Base-by-base conservation (phyloP, 1,140 invertebrate genomes). In the Papilio polytes region DNA sequence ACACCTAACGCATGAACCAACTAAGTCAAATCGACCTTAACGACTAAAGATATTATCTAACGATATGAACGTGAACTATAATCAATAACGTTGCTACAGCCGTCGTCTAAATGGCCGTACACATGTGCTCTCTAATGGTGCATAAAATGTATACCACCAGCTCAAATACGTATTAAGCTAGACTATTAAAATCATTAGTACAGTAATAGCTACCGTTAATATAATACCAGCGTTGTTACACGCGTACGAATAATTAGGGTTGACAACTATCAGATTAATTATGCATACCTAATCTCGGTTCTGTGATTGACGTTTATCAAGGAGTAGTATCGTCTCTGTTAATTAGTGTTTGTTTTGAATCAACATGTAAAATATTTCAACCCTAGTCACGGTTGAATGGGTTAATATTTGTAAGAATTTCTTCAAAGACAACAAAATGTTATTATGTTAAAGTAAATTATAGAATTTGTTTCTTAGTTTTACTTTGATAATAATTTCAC, bases 111-210 rank as follows among this genome's bases (percentile, higher is more conserved):
- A 83, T 74, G 74, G 81, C 74, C 78, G 81, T 63, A 80, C 66
- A 86, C 80, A 82, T 78, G 56, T 66, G 77, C 77, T 63, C 77
- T 83, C 84, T 85, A 89, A 86, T 86, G 86, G 81, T 83, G 85
- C 82, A 89, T 83, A 86, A 86, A 86, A 87, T 85, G 85, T 80
- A 82, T 59, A 78, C 80, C 81, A 81, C 8, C 77, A 78, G 77
- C 77, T 78, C 59, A 66, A 78, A 78, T 78, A 63, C 77, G 41
- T 66, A 78, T 78, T 78, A 78, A 22, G 56, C 56, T 63, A 78
- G 31, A 78, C 77, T 36, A 66, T 78, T 78, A 78, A 78, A 78
- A 78, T 78, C 77, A 78, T 78, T 78, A 78, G 77, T 78, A 78
- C 77, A 56, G 56, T 78, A 41, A 78, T 78, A 78, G 76, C 76